These are phyloP conservation scores for Eupithecia subumbrata DNA, from an alignment of 2,888 invertebrate species.

Conservation along the genomic window DNA sequence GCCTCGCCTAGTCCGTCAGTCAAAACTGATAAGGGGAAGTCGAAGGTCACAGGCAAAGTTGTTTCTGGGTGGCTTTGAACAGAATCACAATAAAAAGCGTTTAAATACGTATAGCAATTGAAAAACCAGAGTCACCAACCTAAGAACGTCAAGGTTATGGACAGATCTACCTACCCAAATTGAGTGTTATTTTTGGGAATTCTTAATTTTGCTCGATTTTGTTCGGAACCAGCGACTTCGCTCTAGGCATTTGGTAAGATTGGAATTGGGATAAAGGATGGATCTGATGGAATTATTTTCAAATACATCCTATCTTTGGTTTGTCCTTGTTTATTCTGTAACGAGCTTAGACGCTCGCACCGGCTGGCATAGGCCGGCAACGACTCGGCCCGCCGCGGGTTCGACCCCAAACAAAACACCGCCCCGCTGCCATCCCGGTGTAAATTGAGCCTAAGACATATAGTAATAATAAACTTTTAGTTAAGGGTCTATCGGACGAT, in stretches of 20 bases:
- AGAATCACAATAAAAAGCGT: neutral
- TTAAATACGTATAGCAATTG: neutral
- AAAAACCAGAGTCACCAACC: neutral
- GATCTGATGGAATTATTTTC: neutral
- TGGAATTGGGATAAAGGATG: neutral
- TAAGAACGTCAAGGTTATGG: neutral
- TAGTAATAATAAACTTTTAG: too few species aligned
- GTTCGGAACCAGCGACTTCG: neutral
- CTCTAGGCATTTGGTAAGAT: too few species aligned
- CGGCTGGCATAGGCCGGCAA: too few species aligned
- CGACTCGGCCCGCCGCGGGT: too few species aligned
- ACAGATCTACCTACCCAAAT: neutral
- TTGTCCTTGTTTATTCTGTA: too few species aligned
- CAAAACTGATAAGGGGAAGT: constrained; percentile 85
- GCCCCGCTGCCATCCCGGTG: too few species aligned
- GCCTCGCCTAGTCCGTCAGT: constrained; percentile 66
- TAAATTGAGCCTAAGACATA: too few species aligned
- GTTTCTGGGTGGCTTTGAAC: constrained; percentile 89
- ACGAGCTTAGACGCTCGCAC: too few species aligned
- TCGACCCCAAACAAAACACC: too few species aligned
- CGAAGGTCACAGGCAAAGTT: constrained; percentile 88
- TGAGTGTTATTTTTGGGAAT: neutral
- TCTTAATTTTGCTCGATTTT: neutral
- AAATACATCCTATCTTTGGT: neutral
- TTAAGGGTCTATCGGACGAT: too few species aligned